Base-by-base conservation (phyloP, 2,888 invertebrate species). In the Eupithecia vulgata region DNA sequence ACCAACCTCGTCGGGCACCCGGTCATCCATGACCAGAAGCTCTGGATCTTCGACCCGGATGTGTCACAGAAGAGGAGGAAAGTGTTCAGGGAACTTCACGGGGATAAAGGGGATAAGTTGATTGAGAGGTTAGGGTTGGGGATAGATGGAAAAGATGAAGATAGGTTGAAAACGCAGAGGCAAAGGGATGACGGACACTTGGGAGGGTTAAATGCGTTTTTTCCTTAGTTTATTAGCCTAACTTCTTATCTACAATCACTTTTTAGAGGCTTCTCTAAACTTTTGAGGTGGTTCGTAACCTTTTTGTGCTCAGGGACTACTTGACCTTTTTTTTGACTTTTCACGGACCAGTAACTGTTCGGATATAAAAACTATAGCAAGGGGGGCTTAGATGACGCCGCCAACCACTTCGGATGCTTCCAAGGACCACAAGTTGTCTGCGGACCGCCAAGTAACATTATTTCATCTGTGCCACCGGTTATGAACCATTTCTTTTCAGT, bases 21-120 rank as follows among this genome's bases (percentile, higher is more conserved):
- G 0, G 89, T 95, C 0, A 87, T 96, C 37, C 96, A 96, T 78
- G 91, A 95, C 80, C 87, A 91, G 71, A 94, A 94, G 21, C 85
- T 89, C 2, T 96, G 96, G 95, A 87, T 95, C 37, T 96, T 97
- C 78, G 96, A 97, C 85, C 96, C 97, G 1, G 95, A 96, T 21
- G 92, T 95, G 0, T 95, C 96, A 1, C 83, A 93, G 75, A 93
- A 95, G 76, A 93, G 96, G 71, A 92, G 96, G 64, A 94, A 89
- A 68, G 95, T 95, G 75, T 97, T 96, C 82, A 95, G 95, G 76
- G 95, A 93, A 75, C 81, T 95, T 2, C 95, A 97, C 82, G 97
- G 97, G 0, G 91, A 92, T 74, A 95, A 95, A 76, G 96, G 96
- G 3, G 95, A 95, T 75, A 95, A 94, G 72, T 90, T 96, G 13